Evolutionary conservation across 2,113 vertebrate genomes (phyloP), one percentile per base, ranked within the genome.

Genomic region (Arenaria interpres): DNA sequence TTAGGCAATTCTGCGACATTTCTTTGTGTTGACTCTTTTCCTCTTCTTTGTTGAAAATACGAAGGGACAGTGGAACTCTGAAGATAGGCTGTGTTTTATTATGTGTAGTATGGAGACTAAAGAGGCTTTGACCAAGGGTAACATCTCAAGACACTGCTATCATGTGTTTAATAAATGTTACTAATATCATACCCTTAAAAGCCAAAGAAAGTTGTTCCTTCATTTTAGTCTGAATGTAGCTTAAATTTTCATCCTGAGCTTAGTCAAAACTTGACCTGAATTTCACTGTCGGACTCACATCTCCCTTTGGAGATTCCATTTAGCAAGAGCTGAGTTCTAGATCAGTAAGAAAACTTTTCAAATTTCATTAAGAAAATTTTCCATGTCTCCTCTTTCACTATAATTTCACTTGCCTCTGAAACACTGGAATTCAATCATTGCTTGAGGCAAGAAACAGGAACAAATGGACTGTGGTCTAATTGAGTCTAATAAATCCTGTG

Each of bases 401-500:
- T 43, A 68, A 92, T 84, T 93, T 93, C 78, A 48, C 72, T 68
- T 60, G 82, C 72, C 33, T 95, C 53, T 93, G 85, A 95, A 92
- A 95, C 43, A 84, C 45, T 90, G 85, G 64, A 96, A 94, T 81
- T 67, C 59, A 84, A 32, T 77, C 28, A 9, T 83, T 81, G 76
- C 95, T 84, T 15, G 79, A 88, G 76, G 90, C 88, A 72, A 90
- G 68, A 68, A 75, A 80, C 33, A 39, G 39, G 73, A 96, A 88
- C 72, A 93, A 96, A 94, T 54, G 56, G 80, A 74, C 78, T 32
- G 8, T 11, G 5, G 43, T 21, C 73, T 97, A 95, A 97, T 85
- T 95, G 94, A 81, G 43, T 62, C 73, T 93, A 78, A 96, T 94
- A 96, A 94, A 94, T 96, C 72, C 85, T 75, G 13, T 90, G 77